Evolutionary conservation across 2,797 vertebrate genomes (phyloP), one percentile per base, ranked within the genome.

Genomic region (Channallabes apus): DNA sequence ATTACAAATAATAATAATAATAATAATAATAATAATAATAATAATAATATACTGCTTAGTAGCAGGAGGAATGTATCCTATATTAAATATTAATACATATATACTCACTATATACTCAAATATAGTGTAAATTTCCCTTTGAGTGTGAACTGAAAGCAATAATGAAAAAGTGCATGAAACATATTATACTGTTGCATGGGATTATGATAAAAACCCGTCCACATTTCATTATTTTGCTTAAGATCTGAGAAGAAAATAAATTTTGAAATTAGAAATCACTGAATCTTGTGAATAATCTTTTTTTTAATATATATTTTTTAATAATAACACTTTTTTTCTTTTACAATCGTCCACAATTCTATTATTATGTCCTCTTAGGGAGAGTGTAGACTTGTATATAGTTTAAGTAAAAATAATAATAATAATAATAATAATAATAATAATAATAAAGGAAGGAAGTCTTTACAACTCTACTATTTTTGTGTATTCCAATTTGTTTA

Each of bases 21-120:
- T 59, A 78, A 77, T 77, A 77, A 77, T 77, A 59, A 67, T 72
- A 73, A 51, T 29, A 86, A 65, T 20, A 62, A 73, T 65, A 46
- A 71, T 32, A 18, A 68, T 75, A 22, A 41, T 56, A 35, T 56
- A 59, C 61, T 80, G 78, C 61, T 65, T 27, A 27, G n/a, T 65
- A 65, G 15, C 38, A 65, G 68, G 67, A 71, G 67, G 56, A 82
- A 77, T 69, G 54, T 75, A 82, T 38, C n/a, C 51, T 68, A 38
- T 82, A 77, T 82, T 29, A 72, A 89, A 81, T 71, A 83, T 83
- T 88, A 85, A 85, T 85, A 80, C 81, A 80, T 54, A 72, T 69
- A 22, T 90, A 88, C 91, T 91, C 90, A 90, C 71, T 65, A 80
- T 80, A 58, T 85, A 87, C 91, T 91, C 89, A 86, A 88, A 88